Conservation (phyloP, 1,140 invertebrate species). For the Brachionus manjavacas region DNA sequence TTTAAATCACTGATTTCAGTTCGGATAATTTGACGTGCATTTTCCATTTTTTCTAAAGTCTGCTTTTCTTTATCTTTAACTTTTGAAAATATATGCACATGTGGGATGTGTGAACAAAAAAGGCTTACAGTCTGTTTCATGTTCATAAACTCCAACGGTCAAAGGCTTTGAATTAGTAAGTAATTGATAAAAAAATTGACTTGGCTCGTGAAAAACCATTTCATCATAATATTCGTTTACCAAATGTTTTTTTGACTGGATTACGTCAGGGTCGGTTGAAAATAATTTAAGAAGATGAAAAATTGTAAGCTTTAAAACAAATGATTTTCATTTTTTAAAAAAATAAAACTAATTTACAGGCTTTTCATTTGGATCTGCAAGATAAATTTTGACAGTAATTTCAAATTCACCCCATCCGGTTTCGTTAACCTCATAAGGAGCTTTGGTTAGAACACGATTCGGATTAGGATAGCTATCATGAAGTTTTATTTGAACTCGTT, state of each 20-base stretch:
- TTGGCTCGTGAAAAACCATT: conserved; percentile 36
- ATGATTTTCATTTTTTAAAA: background rate
- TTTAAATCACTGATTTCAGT: conserved; percentile 19
- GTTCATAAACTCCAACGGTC: background rate
- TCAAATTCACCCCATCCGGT: conserved; percentile 99
- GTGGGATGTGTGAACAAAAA: background rate
- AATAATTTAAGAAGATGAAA: conserved; percentile 42
- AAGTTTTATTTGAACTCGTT: conserved; percentile 93
- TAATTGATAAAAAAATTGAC: conserved; percentile 1
- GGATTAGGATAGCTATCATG: conserved; percentile 95
- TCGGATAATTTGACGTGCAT: conserved; percentile 4
- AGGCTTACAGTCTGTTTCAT: conserved; percentile 1
- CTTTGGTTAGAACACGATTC: conserved; percentile 81
- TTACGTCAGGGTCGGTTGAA: conserved; percentile 9
- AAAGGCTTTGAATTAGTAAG: conserved; percentile 4
- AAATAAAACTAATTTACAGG: background rate
- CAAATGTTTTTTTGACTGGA: background rate
- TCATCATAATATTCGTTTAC: conserved; percentile 42
- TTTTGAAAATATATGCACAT: background rate
- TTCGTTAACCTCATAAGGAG: conserved; percentile 93
- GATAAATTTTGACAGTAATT: conserved; percentile 95
- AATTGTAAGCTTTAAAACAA: conserved; percentile 4
- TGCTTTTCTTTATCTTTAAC: conserved; percentile 21
- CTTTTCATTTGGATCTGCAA: conserved; percentile 69
- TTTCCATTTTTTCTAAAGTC: conserved; percentile 31